Evolutionary conservation across 2,888 invertebrate species (phyloP), one percentile per base, ranked within the genome.

Genomic region (Drosophila mettleri): DNA sequence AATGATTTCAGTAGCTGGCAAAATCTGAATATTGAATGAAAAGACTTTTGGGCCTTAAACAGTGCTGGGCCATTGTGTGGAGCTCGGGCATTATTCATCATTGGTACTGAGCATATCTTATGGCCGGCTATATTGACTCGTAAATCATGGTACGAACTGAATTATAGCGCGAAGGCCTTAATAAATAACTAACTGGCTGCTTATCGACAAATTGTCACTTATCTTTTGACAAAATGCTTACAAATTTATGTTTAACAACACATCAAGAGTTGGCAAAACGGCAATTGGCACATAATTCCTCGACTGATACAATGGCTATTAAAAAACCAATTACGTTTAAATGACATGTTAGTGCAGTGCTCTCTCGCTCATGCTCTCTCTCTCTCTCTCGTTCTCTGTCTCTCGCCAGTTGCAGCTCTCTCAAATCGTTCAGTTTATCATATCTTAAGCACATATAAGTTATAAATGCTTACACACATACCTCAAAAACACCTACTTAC

Each of bases 281-380:
- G 71, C 78, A 83, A 74, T 88, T 72, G 85, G 66, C 84, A 77
- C 88, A 88, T 88, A 80, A 88, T 88, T 72, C 73, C 53, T 48
- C 43, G 24, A 41, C 75, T 84, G 84, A 84, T 88, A 88, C 63
- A 75, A 83, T 88, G 69, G 75, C 88, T 84, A 84, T 84, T 84
- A 88, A 88, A 84, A 88, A 83, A 61, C 78, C 86, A 88, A 88
- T 84, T 84, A 84, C 88, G 84, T 70, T 84, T 75, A 80, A 84
- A 69, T 78, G 68, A 27, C 84, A 59, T 83, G 88, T 86, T 70
- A 22, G 48, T 20, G 29, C 31, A 55, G 18, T 18, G 22, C 20
- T 0, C 43, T 8, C 16, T 58, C 54, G n/a, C n/a, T n/a, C n/a
- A n/a, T n/a, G n/a, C 49, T 48, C 41, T 55, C 34, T 36, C 14